A percentile compares a stretch with the other conserved stretches of the same genome.
Conservation (phyloP, 2,888 invertebrate species). For the Ecdyonurus torrentis region DNA sequence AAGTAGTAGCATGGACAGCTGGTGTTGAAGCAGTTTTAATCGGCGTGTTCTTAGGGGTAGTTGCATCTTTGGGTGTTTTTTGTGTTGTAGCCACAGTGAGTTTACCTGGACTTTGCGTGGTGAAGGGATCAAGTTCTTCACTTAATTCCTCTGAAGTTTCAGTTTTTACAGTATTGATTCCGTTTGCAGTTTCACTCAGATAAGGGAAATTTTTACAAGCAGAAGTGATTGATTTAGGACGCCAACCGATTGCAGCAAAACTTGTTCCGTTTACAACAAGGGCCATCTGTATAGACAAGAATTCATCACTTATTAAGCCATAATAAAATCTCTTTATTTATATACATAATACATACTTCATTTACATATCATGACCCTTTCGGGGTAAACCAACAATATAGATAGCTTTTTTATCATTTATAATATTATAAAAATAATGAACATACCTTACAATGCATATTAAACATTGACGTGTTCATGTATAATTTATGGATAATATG, state of each 20-base stretch:
- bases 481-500: too few species aligned
- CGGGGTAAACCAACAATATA: too few species aligned
- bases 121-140: slow-evolving; percentile 16
- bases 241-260: slow-evolving; percentile 85
- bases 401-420: too few species aligned
- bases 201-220: slow-evolving; percentile 68
- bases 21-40: too few species aligned
- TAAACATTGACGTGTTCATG: too few species aligned
- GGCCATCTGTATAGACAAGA: too few species aligned
- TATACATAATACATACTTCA: background rate
- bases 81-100: slow-evolving; percentile 27
- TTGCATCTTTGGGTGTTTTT: slow-evolving; percentile 27
- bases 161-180: slow-evolving; percentile 11
- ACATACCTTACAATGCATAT: too few species aligned
- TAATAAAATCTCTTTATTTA: too few species aligned
- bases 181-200: slow-evolving; percentile 21
- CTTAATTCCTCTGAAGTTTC: slow-evolving; percentile 19
- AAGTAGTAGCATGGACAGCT: too few species aligned
- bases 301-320: too few species aligned
- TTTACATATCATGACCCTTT: too few species aligned
- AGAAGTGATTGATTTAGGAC: slow-evolving; percentile 56
- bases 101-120: slow-evolving; percentile 20
- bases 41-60: slow-evolving; percentile 26
- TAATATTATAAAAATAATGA: too few species aligned
- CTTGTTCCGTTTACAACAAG: slow-evolving; percentile 77